These are phyloP conservation scores for Amblyteles armatorius DNA, from an alignment of 2,888 invertebrate genomes.

Conservation along the genomic window DNA sequence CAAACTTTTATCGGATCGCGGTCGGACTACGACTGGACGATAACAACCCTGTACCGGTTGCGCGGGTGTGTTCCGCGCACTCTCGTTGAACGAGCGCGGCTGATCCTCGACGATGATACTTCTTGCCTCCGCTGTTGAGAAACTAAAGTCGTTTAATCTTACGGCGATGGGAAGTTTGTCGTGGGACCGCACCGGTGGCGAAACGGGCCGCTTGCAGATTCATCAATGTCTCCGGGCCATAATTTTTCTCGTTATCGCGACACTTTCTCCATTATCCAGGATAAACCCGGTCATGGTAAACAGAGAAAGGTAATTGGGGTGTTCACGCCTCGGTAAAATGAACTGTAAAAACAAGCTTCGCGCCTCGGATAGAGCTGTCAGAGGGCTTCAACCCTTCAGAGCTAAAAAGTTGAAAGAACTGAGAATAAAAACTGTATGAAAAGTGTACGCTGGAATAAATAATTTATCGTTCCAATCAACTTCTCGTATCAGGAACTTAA, in stretches of 20 bases:
- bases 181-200: slow-evolving; percentile 1
- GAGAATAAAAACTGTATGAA: not conserved
- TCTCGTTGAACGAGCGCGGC: not conserved
- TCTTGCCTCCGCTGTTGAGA: slow-evolving; percentile 18
- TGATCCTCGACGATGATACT: slow-evolving; percentile 21
- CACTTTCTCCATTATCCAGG: slow-evolving; percentile 36
- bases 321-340: not conserved
- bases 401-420: not conserved
- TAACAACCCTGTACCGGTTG: not conserved
- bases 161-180: slow-evolving; percentile 20
- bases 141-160: slow-evolving; percentile 51
- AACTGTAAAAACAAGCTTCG: not conserved
- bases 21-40: not conserved
- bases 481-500: not conserved
- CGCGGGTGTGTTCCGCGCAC: not conserved
- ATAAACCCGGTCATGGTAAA: not conserved
- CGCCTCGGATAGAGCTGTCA: not conserved
- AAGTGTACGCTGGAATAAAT: not conserved
- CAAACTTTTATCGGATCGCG: not conserved
- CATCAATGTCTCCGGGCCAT: slow-evolving; percentile 46
- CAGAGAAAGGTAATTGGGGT: not conserved
- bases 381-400: not conserved
- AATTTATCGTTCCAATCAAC: not conserved
- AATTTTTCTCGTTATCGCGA: slow-evolving; percentile 34
- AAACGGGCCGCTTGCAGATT: slow-evolving; percentile 34